phyloP scores from a whole-genome alignment of 2,113 vertebrate species.

The Gavialis gangeticus region DNA sequence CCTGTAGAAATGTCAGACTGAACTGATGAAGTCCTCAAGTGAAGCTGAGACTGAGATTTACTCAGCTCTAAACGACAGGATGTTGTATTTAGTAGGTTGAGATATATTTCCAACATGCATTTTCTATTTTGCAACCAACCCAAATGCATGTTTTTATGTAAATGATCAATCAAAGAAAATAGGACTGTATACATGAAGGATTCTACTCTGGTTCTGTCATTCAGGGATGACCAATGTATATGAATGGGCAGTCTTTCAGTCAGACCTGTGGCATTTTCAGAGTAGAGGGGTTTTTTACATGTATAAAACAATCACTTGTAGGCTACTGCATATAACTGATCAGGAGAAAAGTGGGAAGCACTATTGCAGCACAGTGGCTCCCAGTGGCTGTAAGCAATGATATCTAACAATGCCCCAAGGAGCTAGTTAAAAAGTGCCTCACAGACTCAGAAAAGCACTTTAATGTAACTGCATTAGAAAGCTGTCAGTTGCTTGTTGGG shows the following conservation, averaged over 20 bases:
- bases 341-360: constrained; percentile 87
- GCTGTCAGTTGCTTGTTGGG: constrained; percentile 86
- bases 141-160: not conserved
- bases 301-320: constrained; percentile 82
- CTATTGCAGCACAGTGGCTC: constrained; percentile 81
- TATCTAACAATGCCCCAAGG: constrained; percentile 94
- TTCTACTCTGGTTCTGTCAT: not conserved
- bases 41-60: constrained; percentile 32
- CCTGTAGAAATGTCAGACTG: constrained; percentile 13
- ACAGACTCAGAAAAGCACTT: constrained; percentile 87
- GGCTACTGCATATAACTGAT: constrained; percentile 80
- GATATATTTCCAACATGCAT: not conserved
- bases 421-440: constrained; percentile 93
- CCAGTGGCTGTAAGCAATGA: constrained; percentile 90
- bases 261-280: not conserved
- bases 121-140: not conserved
- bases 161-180: not conserved
- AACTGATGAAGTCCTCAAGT: not conserved
- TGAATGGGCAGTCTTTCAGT: not conserved
- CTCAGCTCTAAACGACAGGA: not conserved
- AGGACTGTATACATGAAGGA: not conserved
- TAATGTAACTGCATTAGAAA: constrained; percentile 92
- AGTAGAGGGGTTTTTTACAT: not conserved
- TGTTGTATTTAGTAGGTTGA: not conserved
- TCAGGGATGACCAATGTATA: not conserved